A percentile compares a stretch with the other conserved stretches of the same genome.
Evolutionary conservation across 2,888 invertebrate species (phyloP).

Genomic region (Phragmatobia fuliginosa): DNA sequence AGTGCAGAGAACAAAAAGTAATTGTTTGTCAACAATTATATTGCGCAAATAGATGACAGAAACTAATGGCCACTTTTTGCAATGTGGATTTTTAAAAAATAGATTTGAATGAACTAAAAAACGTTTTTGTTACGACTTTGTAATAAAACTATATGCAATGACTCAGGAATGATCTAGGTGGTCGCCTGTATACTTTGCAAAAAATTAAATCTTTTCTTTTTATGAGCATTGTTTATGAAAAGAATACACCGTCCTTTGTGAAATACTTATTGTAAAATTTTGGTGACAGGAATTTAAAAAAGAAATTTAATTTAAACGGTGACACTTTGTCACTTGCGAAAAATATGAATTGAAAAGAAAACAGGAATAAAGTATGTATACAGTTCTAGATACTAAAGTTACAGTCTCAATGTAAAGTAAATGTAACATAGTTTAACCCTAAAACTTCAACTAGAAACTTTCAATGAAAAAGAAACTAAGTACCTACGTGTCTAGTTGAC

Average conservation of each 20-base stretch:
- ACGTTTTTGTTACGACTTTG: constrained; percentile 57
- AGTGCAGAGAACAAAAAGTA: constrained; percentile 50
- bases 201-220: constrained; percentile 50
- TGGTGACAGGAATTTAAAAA: constrained; percentile 37
- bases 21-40: constrained; percentile 55
- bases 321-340: background rate
- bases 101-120: constrained; percentile 64
- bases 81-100: constrained; percentile 67
- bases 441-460: too few relatives aligned
- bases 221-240: constrained; percentile 53
- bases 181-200: constrained; percentile 56
- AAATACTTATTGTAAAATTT: constrained; percentile 26
- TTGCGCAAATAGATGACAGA: constrained; percentile 69
- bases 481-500: too few relatives aligned
- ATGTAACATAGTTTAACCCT: too few relatives aligned
- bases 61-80: constrained; percentile 74
- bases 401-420: too few relatives aligned
- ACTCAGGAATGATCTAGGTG: constrained; percentile 59
- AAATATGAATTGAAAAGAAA: background rate
- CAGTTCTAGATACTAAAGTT: background rate
- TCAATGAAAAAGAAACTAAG: too few relatives aligned
- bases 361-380: background rate
- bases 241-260: constrained; percentile 58
- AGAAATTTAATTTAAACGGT: constrained; percentile 24
- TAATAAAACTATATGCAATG: constrained; percentile 52